phyloP scores from a whole-genome alignment of 2,797 vertebrate species.

The Hippopotamyrus pictus region DNA sequence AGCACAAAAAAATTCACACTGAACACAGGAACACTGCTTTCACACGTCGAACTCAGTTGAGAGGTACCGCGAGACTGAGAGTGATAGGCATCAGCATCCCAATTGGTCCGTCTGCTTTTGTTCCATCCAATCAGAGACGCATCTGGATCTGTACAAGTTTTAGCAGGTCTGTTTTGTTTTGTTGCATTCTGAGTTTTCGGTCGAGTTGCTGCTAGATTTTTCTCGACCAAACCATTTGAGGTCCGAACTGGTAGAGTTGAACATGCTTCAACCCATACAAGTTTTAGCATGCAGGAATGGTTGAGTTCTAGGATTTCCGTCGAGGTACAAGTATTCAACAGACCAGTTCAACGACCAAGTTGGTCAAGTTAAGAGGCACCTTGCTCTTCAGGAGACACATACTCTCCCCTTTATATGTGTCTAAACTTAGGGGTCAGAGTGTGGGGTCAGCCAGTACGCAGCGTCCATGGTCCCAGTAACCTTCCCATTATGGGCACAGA shows the following conservation, averaged over 20 bases:
- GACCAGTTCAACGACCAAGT: not conserved
- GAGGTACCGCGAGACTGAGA: too few species aligned
- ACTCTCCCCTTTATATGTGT: not conserved
- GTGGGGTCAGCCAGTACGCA: not conserved
- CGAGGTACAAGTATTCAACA: not conserved
- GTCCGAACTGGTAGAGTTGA: not conserved
- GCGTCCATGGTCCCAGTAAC: not conserved
- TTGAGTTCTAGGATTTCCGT: not conserved
- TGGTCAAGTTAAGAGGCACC: not conserved
- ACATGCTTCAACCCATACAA: not conserved
- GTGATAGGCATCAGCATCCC: too few species aligned
- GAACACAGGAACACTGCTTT: too few species aligned
- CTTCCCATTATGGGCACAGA: not conserved
- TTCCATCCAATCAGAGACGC: too few species aligned
- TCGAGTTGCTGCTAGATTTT: not conserved
- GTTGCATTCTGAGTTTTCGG: not conserved
- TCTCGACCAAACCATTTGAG: not conserved
- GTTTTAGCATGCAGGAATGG: not conserved
- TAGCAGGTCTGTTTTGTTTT: not conserved
- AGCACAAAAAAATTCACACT: too few species aligned
- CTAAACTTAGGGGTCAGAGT: not conserved
- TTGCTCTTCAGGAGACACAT: not conserved
- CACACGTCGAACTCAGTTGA: too few species aligned
- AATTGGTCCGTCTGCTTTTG: too few species aligned
- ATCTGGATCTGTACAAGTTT: too few species aligned